Evolutionary conservation across 2,113 vertebrate genomes (phyloP).

Genomic region (Xiphias gladius): DNA sequence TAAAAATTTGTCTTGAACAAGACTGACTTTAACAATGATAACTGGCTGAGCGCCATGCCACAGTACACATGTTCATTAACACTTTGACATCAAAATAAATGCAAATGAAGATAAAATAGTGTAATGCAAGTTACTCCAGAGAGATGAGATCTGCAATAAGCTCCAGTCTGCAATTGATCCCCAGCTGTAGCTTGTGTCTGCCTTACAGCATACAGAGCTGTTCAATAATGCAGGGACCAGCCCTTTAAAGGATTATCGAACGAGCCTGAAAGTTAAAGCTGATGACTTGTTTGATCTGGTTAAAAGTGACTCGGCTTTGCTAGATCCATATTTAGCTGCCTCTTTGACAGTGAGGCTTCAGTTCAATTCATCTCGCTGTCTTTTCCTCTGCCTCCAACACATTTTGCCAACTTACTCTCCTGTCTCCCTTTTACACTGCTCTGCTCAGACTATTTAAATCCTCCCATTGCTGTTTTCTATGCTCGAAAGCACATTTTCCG

Average conservation of each 20-base stretch:
- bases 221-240: slow-evolving; percentile 50
- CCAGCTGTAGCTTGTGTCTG: background rate
- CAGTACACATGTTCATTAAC: background rate
- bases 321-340: slow-evolving; percentile 50
- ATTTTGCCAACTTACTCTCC: background rate
- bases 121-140: slow-evolving; percentile 1
- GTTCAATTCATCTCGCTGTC: slow-evolving; percentile 39
- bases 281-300: slow-evolving; percentile 64
- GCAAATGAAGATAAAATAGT: background rate
- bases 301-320: slow-evolving; percentile 49
- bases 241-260: slow-evolving; percentile 51
- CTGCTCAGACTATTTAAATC: slow-evolving; percentile 45
- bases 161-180: slow-evolving; percentile 27
- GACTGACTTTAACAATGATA: background rate
- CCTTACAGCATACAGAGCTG: slow-evolving; percentile 17
- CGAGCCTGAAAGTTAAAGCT: slow-evolving; percentile 34
- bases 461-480: background rate
- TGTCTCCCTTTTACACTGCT: background rate
- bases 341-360: slow-evolving; percentile 41
- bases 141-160: background rate
- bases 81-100: background rate
- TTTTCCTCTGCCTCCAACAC: slow-evolving; percentile 29
- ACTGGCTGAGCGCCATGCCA: background rate
- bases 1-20: background rate
- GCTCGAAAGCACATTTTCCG: slow-evolving; percentile 11